Conservation (phyloP, 2,888 invertebrate species). For the Tineola bisselliella region DNA sequence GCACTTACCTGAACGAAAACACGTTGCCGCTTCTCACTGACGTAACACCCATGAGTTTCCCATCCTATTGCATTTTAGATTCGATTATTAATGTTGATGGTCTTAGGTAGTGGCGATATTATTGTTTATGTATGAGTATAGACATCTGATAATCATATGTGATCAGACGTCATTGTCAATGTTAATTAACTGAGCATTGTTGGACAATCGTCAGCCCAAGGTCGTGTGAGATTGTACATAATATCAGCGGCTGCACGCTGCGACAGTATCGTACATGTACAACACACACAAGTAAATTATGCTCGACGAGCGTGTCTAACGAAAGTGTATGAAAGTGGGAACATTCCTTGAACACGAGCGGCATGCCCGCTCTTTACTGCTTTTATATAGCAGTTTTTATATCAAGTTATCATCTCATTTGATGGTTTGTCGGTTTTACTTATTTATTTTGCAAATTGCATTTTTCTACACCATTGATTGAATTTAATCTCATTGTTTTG, state of each 20-base stretch:
- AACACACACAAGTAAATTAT: constrained; percentile 20
- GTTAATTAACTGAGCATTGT: constrained; percentile 37
- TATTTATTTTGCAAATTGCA: neutral
- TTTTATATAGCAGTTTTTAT: neutral
- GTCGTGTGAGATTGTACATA: constrained; percentile 27
- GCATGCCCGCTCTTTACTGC: neutral
- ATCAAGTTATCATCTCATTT: neutral
- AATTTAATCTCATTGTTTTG: no score
- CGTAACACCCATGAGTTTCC: neutral
- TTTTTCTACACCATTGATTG: neutral
- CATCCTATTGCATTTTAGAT: neutral
- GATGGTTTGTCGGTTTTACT: neutral
- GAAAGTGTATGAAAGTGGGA: constrained; percentile 59
- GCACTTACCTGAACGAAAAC: constrained; percentile 15
- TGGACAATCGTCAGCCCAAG: constrained; percentile 50
- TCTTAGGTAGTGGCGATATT: neutral
- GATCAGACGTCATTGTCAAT: constrained; percentile 36
- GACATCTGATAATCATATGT: neutral
- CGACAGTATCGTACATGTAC: constrained; percentile 24
- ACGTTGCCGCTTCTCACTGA: constrained; percentile 8
- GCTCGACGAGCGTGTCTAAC: constrained; percentile 33
- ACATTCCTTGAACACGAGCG: constrained; percentile 45
- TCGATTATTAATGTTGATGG: neutral
- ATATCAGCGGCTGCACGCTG: constrained; percentile 4
- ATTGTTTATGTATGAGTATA: neutral